These are phyloP conservation scores for Ceratosolen fusciceps DNA, from an alignment of 1,140 invertebrate species.

Conservation along the genomic window DNA sequence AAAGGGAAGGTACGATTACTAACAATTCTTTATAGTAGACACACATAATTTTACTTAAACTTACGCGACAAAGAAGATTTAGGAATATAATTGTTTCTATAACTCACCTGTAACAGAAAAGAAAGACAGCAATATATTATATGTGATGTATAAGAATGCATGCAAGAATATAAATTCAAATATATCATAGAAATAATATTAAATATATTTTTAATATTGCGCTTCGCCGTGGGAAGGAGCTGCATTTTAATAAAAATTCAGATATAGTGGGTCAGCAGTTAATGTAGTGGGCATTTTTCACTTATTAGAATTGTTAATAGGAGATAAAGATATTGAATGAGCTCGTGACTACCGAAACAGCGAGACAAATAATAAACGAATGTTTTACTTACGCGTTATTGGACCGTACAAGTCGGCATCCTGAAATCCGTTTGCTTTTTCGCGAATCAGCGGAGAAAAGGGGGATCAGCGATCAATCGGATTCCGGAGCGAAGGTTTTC, in stretches of 20 bases:
- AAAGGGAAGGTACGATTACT: constrained; percentile 5
- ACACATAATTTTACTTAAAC: constrained; percentile 17
- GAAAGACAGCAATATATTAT: background rate
- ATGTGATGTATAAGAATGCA: background rate
- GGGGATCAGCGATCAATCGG: background rate
- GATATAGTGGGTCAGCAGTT: no score
- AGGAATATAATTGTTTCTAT: constrained; percentile 7
- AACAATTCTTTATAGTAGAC: constrained; percentile 12
- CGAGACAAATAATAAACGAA: no score
- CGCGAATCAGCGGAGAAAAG: background rate
- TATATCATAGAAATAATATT: background rate
- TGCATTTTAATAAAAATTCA: no score
- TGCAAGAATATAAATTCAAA: background rate
- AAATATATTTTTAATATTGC: background rate
- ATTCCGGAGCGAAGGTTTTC: background rate
- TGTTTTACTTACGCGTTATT: no score
- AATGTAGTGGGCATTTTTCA: no score
- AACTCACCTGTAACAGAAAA: constrained; percentile 40
- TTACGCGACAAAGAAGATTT: constrained; percentile 11
- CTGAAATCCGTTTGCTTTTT: background rate
- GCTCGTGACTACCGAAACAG: no score
- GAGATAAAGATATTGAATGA: no score
- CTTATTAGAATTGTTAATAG: no score
- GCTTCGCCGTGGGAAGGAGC: no score
- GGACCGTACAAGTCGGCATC: no score